Evolutionary conservation across 2,888 invertebrate species (phyloP).

Genomic region (Caenorhabditis virilis): DNA sequence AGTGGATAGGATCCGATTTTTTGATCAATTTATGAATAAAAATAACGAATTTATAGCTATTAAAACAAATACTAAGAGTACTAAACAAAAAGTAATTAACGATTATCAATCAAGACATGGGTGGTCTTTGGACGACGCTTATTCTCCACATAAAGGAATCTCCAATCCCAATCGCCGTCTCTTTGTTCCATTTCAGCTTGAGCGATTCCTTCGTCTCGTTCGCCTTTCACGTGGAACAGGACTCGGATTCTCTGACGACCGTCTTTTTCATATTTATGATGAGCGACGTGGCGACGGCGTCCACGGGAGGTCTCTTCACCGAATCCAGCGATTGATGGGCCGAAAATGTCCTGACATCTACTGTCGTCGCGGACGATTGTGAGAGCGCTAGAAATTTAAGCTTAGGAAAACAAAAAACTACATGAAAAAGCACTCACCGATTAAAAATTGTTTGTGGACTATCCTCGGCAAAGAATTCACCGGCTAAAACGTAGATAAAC

Average conservation of each 20-base stretch:
- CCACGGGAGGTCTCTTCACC: conserved; percentile 55
- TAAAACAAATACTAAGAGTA: no score
- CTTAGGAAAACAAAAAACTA: no score
- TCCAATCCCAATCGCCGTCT: conserved; percentile 57
- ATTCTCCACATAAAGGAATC: conserved; percentile 59
- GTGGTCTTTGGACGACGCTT: conserved; percentile 49
- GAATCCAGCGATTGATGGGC: conserved; percentile 54
- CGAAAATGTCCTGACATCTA: conserved; percentile 60
- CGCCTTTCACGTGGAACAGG: conserved; percentile 63
- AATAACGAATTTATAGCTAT: no score
- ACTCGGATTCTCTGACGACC: conserved; percentile 63
- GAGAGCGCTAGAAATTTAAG: no score
- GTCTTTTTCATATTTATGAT: conserved; percentile 59
- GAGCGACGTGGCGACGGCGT: conserved; percentile 56
- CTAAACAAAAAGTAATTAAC: conserved; percentile 39
- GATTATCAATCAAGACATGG: conserved; percentile 63
- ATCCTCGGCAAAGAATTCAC: conserved; percentile 59
- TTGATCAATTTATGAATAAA: no score
- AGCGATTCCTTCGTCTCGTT: conserved; percentile 57
- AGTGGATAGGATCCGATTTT: no score
- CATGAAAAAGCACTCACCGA: no score
- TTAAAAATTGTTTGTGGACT: conserved; percentile 61
- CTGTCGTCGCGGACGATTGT: conserved; percentile 56
- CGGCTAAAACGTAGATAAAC: conserved; percentile 55
- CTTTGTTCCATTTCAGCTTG: conserved; percentile 61